Conservation (phyloP, 2,113 vertebrate genomes). For the Cygnus buccinator region DNA sequence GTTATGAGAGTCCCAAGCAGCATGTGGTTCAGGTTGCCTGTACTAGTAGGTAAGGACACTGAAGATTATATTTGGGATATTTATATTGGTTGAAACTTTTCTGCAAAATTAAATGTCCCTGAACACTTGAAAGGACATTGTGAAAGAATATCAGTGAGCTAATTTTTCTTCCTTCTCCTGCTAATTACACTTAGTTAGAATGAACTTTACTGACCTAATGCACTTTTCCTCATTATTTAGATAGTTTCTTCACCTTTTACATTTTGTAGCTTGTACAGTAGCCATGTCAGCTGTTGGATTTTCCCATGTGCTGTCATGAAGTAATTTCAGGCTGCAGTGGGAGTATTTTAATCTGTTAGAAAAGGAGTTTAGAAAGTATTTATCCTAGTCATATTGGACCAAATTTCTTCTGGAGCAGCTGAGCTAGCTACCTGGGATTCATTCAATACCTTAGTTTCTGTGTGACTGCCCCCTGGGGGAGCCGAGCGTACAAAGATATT, state of each 20-base stretch:
- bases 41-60: conserved; percentile 1
- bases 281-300: background rate
- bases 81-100: background rate
- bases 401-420: background rate
- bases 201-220: conserved; percentile 39
- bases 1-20: conserved; percentile 3
- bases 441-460: background rate
- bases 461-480: background rate
- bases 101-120: background rate
- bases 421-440: background rate
- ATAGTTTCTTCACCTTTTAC: background rate
- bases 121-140: background rate
- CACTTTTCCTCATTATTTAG: conserved; percentile 54
- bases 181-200: conserved; percentile 54
- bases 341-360: background rate
- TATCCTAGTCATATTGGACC: background rate
- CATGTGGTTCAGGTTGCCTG: background rate
- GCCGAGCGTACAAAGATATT: background rate
- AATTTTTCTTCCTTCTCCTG: conserved; percentile 22
- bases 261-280: background rate
- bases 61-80: conserved; percentile 31
- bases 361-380: background rate
- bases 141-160: background rate
- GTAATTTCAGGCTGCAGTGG: background rate
- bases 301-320: background rate